Evolutionary conservation across 53 echinoderm and acorn worm species (phyloP).

Genomic region (Antedon mediterranea): DNA sequence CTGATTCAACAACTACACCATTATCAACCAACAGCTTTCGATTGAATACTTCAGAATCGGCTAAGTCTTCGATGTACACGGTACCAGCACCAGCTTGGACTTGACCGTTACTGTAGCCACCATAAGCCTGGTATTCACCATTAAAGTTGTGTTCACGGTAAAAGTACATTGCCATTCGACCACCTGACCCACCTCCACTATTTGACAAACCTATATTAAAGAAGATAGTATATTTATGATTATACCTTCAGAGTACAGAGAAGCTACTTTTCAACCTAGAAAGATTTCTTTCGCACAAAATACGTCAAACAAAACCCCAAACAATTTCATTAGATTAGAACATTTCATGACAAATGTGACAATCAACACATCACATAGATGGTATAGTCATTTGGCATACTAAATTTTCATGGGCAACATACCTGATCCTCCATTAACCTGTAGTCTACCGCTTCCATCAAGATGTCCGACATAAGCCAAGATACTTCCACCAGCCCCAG

Average conservation of each 20-base stretch:
- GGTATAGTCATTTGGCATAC: background rate
- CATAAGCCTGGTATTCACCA: slow-evolving; percentile 41
- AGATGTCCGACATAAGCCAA: slow-evolving; percentile 46
- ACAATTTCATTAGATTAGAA: too few relatives aligned
- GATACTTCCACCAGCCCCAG: slow-evolving; percentile 72
- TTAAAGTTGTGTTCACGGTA: slow-evolving; percentile 48
- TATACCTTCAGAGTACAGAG: too few relatives aligned
- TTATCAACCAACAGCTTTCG: slow-evolving; percentile 60
- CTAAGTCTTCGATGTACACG: slow-evolving; percentile 41
- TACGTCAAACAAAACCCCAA: too few relatives aligned
- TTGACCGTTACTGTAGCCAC: slow-evolving; percentile 32
- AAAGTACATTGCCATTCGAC: slow-evolving; percentile 61
- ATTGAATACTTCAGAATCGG: slow-evolving; percentile 11
- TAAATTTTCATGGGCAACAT: background rate
- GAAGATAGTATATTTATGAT: too few relatives aligned
- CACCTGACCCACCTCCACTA: slow-evolving; percentile 67
- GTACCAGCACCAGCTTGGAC: slow-evolving; percentile 46
- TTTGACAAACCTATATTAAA: too few relatives aligned
- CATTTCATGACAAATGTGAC: too few relatives aligned
- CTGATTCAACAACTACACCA: slow-evolving; percentile 6
- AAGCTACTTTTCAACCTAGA: too few relatives aligned
- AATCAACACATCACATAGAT: too few relatives aligned
- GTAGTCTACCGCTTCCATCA: slow-evolving; percentile 58
- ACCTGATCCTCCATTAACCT: slow-evolving; percentile 64
- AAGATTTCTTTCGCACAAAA: too few relatives aligned